Evolutionary conservation across 2,113 vertebrate species (phyloP), one percentile per base, ranked within the genome.

Genomic region (Phycodurus eques): DNA sequence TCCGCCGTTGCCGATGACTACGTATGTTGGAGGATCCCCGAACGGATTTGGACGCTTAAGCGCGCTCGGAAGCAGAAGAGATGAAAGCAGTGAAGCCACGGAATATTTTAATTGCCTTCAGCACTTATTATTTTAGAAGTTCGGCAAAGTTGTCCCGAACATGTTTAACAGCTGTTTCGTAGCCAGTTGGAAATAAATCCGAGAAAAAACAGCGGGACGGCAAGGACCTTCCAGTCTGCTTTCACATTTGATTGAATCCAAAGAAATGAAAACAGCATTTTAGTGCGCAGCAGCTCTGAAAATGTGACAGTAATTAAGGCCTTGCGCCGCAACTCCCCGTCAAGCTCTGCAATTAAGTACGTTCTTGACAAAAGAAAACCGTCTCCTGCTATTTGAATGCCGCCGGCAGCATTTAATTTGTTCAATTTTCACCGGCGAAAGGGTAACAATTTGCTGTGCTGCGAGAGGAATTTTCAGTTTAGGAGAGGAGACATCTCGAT

Each of bases 301-400:
- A 72, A 80, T 85, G 71, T 81, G 80, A 83, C 84, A 83, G 75
- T 87, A 89, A 89, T 89, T 84, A 81, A 5, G 72, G 83, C 78
- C 76, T 79, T 73, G 75, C n/a, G 72, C 72, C 57, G 44, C 62
- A 67, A 75, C 47, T 20, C 76, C 79, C 27, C 71, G 82, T 87
- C 81, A 86, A 71, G 73, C 67, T 43, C 27, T 3, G 1, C 71
- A 76, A 74, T 73, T 39, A 80, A 90, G 82, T 83, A 54, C 65
- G 57, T 82, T 72, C 44, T 65, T 66, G 22, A 76, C 77, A 81
- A 88, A 88, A 80, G 80, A 54, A 70, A 73, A 72, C 39, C 31
- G 75, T 76, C 78, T 33, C n/a, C 43, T 63, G 68, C 56, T 51
- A 19, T 80, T 74, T 76, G 72, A 84, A 81, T 46, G 72, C 59